Conservation (phyloP, 1,140 invertebrate species). For the Apis mellifera region Amel_HAv3.1 CM009931.2:22101001-22101500, state of each 20-base stretch:
- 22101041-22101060: conserved; percentile 61
- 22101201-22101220: neutral
- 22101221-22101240: conserved; percentile 21
- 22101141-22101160: conserved; percentile 65
- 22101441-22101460: neutral
- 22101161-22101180: conserved; percentile 59
- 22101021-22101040: conserved; percentile 57
- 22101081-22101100: conserved; percentile 68
- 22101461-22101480: neutral
- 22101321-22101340: conserved; percentile 19
- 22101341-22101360: conserved; percentile 29
- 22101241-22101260: neutral
- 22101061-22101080: conserved; percentile 9
- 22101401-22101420: too few relatives aligned
- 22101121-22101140: conserved; percentile 67
- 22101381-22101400: neutral
- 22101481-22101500: neutral
- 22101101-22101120: conserved; percentile 68
- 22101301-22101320: conserved; percentile 13
- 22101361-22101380: neutral
- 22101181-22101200: conserved; percentile 59
- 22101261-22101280: neutral
- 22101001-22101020: conserved; percentile 49
- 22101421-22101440: too few relatives aligned
- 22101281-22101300: neutral